These are phyloP conservation scores for Drosophila imparisetae DNA, from an alignment of 2,888 invertebrate genomes.

Conservation along the genomic window DNA sequence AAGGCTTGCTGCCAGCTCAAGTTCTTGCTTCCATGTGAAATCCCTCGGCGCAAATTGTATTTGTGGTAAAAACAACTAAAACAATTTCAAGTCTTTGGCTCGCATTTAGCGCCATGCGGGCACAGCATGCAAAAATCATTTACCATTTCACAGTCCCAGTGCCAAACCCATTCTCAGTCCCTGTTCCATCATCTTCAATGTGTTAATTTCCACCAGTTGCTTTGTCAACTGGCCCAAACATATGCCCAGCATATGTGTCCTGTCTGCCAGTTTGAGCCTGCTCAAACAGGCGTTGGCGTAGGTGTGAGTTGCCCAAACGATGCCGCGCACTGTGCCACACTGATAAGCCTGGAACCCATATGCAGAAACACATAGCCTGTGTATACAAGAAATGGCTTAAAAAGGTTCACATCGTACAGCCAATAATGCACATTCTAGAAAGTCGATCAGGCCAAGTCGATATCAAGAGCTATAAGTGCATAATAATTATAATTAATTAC, in stretches of 20 bases:
- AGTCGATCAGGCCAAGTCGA: neutral
- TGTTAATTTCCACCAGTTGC: constrained; percentile 46
- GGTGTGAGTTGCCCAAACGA: constrained; percentile 44
- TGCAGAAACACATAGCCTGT: neutral
- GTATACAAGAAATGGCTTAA: neutral
- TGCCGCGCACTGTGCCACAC: constrained; percentile 1
- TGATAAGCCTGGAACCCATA: neutral
- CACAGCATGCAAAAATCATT: constrained; percentile 65
- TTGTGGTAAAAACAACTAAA: constrained; percentile 14
- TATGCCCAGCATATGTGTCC: constrained; percentile 60
- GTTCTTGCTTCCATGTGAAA: constrained; percentile 8
- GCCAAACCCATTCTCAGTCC: constrained; percentile 17
- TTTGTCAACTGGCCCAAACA: constrained; percentile 55
- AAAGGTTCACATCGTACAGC: neutral
- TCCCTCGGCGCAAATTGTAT: constrained; percentile 5
- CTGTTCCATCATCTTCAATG: constrained; percentile 15
- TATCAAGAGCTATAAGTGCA: neutral
- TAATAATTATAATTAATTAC: neutral
- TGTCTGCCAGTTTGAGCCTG: constrained; percentile 20
- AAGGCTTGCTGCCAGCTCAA: constrained; percentile 40
- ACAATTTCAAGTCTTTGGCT: constrained; percentile 28
- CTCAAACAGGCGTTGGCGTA: constrained; percentile 47
- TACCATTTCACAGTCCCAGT: constrained; percentile 7
- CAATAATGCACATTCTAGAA: neutral
- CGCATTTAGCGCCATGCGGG: constrained; percentile 74